Evolutionary conservation across 2,113 vertebrate species (phyloP), one percentile per base, ranked within the genome.

Genomic region (Fregetta grallaria): DNA sequence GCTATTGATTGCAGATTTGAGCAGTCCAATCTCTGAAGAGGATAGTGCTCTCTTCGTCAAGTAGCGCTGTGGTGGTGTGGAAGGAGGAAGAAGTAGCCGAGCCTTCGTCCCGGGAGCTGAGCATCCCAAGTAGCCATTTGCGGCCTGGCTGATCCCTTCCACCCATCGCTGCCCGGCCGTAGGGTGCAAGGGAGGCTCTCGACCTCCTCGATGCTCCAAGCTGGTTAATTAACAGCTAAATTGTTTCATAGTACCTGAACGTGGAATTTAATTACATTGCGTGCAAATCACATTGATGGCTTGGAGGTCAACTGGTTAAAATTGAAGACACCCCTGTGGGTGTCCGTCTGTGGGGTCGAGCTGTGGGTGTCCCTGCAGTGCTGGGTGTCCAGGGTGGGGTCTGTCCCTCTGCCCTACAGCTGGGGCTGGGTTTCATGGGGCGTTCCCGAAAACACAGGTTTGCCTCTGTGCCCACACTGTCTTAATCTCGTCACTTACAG

Each of bases 201-300:
- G 1, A 38, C 36, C 32, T 34, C 13, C 4, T 36, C 1, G 3
- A 53, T 30, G 53, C 47, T 58, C 23, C 11, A 1, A 1, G 49
- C 15, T 0, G 9, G 34, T 77, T 81, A 30, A 84, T 82, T 75
- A 82, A 12, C 0, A 3, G 74, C 42, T n/a, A 2, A 62, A 47
- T 66, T 27, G 34, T 61, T 80, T n/a, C 3, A 0, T 14, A 7
- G 38, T 22, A 17, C 13, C 29, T 19, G 58, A 32, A 29, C 6
- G 40, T 20, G 65, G 77, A 29, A 1, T 36, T 50, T 61, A 53
- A 82, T 62, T 17, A 5, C 1, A 0, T 8, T 0, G 14, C 0
- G 2, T 18, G 32, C 10, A 63, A 30, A 19, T 29, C 23, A 6
- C 0, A 0, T 1, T 11, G 30, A 6, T 44, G 80, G 36, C 56